Conservation (phyloP, 2,888 invertebrate genomes). For the Caenorhabditis macrosperma region DNA sequence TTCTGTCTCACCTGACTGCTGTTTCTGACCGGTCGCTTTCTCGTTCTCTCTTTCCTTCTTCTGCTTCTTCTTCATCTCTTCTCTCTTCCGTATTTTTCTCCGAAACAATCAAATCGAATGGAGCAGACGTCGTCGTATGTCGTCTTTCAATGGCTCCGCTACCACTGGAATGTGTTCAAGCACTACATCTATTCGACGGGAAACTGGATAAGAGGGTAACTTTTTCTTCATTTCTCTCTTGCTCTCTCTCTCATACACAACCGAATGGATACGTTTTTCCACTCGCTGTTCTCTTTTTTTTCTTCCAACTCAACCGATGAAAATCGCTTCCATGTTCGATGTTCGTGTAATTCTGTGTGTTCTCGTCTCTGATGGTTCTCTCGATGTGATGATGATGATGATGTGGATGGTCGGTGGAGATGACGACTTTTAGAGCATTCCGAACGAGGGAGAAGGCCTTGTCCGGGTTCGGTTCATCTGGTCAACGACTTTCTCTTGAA, state of each 20-base stretch:
- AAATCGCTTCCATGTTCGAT: no score
- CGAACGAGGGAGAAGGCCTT: no score
- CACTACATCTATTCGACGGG: not conserved
- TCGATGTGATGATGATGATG: conserved; percentile 28
- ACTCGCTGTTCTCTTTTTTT: not conserved
- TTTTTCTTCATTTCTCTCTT: not conserved
- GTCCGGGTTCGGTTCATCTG: no score
- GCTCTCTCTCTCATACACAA: not conserved
- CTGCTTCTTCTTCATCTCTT: no score
- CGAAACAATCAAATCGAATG: no score
- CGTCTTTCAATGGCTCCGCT: conserved; percentile 16
- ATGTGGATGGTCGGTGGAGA: conserved; percentile 42
- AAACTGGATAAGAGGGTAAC: conserved; percentile 33
- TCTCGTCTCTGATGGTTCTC: no score
- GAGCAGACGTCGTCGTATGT: conserved; percentile 11
- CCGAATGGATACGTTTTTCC: no score
- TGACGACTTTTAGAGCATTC: conserved; percentile 7
- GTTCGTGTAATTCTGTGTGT: not conserved
- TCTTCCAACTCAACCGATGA: not conserved
- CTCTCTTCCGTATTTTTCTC: not conserved
- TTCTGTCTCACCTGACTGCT: no score
- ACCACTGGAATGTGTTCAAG: conserved; percentile 30
- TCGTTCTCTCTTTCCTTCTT: not conserved
- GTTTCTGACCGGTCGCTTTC: not conserved
- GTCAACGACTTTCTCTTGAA: no score